Evolutionary conservation across 2,888 invertebrate genomes (phyloP).

Genomic region (Seira ritae): DNA sequence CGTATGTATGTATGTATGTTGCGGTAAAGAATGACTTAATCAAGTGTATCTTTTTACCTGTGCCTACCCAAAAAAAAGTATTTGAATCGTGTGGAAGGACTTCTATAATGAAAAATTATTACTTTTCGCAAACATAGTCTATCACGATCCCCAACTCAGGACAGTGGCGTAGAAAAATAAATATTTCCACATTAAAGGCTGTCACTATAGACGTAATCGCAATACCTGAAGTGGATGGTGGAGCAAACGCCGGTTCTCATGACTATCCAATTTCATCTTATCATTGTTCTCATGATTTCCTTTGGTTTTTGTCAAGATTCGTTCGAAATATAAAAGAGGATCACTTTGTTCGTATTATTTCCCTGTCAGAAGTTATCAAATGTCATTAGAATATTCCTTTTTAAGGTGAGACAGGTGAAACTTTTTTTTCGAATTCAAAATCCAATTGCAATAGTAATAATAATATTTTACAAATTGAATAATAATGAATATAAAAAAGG

Average conservation of each 20-base stretch:
- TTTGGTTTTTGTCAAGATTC: too few relatives aligned
- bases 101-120: background rate
- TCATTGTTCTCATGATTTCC: too few relatives aligned
- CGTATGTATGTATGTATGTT: background rate
- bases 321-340: too few relatives aligned
- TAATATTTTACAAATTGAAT: constrained; percentile 11
- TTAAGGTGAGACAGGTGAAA: constrained; percentile 11
- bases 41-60: background rate
- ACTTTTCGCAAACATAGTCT: too few relatives aligned
- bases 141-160: too few relatives aligned
- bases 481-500: background rate
- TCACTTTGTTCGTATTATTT: too few relatives aligned
- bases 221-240: too few relatives aligned
- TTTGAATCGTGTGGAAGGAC: too few relatives aligned
- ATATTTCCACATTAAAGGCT: too few relatives aligned
- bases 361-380: background rate
- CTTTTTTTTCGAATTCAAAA: background rate
- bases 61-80: too few relatives aligned
- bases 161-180: too few relatives aligned
- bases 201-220: too few relatives aligned
- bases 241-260: background rate
- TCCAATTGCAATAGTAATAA: background rate
- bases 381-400: background rate
- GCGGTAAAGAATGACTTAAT: background rate
- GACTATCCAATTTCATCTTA: background rate